phyloP scores from a whole-genome alignment of 2,113 vertebrate genomes.

The Pituophis catenifer region DNA sequence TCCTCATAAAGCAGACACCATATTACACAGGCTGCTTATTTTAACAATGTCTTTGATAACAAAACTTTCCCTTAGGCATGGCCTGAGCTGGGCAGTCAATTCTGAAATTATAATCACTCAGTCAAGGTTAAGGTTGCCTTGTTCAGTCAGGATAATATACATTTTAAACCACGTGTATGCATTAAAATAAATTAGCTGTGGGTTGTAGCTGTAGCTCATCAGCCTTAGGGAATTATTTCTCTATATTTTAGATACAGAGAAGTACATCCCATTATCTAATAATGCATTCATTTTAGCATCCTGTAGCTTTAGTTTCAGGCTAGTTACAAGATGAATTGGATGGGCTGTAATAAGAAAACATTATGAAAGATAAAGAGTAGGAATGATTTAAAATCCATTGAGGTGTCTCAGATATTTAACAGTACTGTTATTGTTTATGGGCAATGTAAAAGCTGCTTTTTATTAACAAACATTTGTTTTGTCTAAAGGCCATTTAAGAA shows the following conservation, averaged over 20 bases:
- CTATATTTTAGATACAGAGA: slow-evolving; percentile 21
- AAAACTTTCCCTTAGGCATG: slow-evolving; percentile 29
- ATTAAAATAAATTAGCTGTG: slow-evolving; percentile 33
- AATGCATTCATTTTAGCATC: slow-evolving; percentile 25
- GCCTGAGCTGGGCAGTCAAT: slow-evolving; percentile 46
- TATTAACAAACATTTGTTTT: slow-evolving; percentile 18
- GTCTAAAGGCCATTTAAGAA: slow-evolving; percentile 1
- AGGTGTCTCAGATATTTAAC: slow-evolving; percentile 20
- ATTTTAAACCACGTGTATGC: slow-evolving; percentile 22
- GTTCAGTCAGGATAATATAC: slow-evolving; percentile 14
- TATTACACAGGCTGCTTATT: slow-evolving; percentile 29
- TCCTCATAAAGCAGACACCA: slow-evolving; percentile 30
- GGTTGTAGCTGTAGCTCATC: not conserved
- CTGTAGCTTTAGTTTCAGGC: slow-evolving; percentile 6
- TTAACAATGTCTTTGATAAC: slow-evolving; percentile 43
- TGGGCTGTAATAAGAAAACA: slow-evolving; percentile 24
- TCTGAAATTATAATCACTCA: slow-evolving; percentile 54
- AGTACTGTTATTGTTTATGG: slow-evolving; percentile 16
- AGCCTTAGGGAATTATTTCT: slow-evolving; percentile 17
- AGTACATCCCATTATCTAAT: slow-evolving; percentile 29
- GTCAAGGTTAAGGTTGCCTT: slow-evolving; percentile 47
- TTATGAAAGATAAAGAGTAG: slow-evolving; percentile 32
- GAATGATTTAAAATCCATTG: slow-evolving; percentile 29
- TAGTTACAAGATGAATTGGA: slow-evolving; percentile 22
- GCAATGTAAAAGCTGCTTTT: not conserved